A percentile compares a stretch with the other conserved stretches of the same genome.
Evolutionary conservation across 2,797 vertebrate genomes (phyloP).

Genomic region (Microchirus variegatus): DNA sequence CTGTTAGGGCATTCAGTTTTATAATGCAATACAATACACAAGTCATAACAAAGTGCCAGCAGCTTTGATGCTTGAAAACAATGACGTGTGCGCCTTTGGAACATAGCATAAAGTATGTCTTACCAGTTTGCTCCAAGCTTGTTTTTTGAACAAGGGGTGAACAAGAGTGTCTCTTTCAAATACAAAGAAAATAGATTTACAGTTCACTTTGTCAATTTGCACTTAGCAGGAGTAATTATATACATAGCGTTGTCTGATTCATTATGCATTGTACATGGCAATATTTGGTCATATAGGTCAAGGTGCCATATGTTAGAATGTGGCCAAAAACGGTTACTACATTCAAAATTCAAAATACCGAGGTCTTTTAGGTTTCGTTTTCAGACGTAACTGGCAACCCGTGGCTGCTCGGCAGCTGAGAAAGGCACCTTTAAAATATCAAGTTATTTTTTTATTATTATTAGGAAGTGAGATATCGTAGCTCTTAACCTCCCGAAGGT

Average conservation of each 20-base stretch:
- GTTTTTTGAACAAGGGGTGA: conserved; percentile 2
- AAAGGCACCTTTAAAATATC: too few species aligned
- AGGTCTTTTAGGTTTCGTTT: too few species aligned
- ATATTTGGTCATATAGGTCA: too few species aligned
- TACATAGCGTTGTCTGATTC: not conserved
- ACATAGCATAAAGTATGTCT: not conserved
- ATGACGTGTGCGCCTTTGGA: not conserved
- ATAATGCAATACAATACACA: not conserved
- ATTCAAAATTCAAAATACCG: too few species aligned
- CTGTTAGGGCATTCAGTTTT: conserved; percentile 4
- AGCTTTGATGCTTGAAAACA: not conserved
- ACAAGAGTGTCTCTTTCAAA: not conserved
- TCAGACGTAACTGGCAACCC: too few species aligned
- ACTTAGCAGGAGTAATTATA: not conserved
- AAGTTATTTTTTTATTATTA: not conserved
- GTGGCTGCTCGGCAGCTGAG: too few species aligned
- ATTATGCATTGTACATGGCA: too few species aligned
- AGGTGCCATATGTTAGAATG: too few species aligned
- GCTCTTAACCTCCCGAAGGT: not conserved
- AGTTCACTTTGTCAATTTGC: not conserved
- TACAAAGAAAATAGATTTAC: too few species aligned
- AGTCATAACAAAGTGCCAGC: not conserved
- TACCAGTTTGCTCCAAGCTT: not conserved
- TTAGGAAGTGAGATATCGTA: not conserved
- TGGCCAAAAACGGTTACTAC: too few species aligned